phyloP scores from a whole-genome alignment of 2,797 vertebrate genomes.

The Mareca strepera region DNA sequence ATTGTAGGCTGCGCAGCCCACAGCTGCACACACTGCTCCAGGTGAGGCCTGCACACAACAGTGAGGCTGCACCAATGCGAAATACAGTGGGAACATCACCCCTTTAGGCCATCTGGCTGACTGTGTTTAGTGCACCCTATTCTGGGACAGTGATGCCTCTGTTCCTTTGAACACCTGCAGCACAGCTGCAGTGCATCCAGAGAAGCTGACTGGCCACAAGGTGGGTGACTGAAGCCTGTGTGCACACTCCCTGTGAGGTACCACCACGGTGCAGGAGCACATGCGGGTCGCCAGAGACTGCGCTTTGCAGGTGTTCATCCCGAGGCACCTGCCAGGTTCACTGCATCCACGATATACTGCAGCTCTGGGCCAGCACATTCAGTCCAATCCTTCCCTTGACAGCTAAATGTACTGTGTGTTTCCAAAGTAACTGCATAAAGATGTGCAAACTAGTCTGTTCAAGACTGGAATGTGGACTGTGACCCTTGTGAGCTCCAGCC shows the following conservation, averaged over 20 bases:
- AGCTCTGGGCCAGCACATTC: no score
- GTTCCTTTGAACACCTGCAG: background rate
- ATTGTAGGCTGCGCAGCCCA: no score
- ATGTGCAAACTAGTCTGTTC: background rate
- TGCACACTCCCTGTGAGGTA: fast-evolving
- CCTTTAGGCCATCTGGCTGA: no score
- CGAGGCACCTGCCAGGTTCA: background rate
- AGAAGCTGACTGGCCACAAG: no score
- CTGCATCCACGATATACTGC: fast-evolving
- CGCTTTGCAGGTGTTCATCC: background rate
- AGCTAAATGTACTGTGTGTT: fast-evolving
- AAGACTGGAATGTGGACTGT: background rate
- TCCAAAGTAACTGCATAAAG: background rate
- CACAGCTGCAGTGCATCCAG: background rate
- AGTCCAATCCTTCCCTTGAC: background rate
- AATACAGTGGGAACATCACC: no score
- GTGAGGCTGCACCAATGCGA: no score
- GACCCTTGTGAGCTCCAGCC: background rate
- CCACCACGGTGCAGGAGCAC: fast-evolving
- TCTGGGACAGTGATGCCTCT: background rate
- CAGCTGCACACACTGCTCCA: no score
- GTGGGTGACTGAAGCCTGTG: no score
- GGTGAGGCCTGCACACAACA: no score
- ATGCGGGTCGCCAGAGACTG: fast-evolving
- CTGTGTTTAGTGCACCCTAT: background rate